Evolutionary conservation across 2,888 invertebrate species (phyloP).

Genomic region (Resseliella maxima): DNA sequence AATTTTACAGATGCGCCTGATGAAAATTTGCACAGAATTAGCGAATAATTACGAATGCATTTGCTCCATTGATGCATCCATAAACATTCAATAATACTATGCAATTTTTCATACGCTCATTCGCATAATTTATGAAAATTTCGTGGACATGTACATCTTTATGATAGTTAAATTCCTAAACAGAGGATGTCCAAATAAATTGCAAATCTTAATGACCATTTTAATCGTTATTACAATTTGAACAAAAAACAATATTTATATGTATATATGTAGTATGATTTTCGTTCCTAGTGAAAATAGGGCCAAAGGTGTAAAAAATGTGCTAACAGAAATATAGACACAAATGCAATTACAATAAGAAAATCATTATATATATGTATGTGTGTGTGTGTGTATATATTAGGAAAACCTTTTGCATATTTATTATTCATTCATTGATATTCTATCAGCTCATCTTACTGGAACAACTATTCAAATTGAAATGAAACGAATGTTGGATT

Average conservation of each 20-base stretch:
- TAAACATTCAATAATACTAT: no score
- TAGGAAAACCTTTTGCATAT: background rate
- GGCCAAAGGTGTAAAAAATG: conserved; percentile 31
- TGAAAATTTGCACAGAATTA: no score
- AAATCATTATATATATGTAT: background rate
- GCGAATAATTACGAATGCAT: no score
- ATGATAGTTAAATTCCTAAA: no score
- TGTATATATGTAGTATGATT: background rate
- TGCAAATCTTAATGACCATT: background rate
- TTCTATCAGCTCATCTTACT: background rate
- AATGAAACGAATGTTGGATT: background rate
- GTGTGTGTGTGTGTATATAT: conserved; percentile 8
- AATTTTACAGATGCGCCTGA: no score
- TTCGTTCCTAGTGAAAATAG: conserved; percentile 29
- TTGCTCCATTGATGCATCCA: no score
- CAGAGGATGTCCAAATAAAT: no score
- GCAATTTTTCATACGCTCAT: no score
- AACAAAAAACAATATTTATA: background rate
- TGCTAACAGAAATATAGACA: conserved; percentile 22
- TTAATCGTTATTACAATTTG: background rate
- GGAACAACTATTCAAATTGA: background rate
- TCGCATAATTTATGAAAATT: no score
- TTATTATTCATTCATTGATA: background rate
- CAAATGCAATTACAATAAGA: background rate
- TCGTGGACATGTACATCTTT: no score